Evolutionary conservation across 64 coral and sea anemone species (phyloP), one percentile per base, ranked within the genome.

Genomic region (Stylophora pistillata): DNA sequence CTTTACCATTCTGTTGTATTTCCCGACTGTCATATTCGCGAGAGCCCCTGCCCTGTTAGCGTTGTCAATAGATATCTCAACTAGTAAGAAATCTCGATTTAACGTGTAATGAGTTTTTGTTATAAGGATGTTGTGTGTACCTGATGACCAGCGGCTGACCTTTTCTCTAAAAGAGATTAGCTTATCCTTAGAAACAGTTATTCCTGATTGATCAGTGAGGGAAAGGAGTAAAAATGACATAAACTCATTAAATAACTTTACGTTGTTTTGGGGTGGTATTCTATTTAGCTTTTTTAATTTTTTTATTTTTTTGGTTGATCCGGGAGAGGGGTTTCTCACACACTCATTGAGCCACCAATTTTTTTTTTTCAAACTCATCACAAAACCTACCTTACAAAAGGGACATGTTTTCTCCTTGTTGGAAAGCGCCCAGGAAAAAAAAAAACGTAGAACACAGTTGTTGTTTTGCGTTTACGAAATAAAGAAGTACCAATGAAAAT

Each of bases 1-100:
- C 33, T 87, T 79, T 27, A 34, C 56, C 76, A 64, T 85, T 31
- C 30, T 69, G 20, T 17, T 66, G 74, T 71, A 87, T 21, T 87
- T 84, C 12, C n/a, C 73, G 13, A 71, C 26, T 64, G 23, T 92
- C 59, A 92, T 53, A 30, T 92, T 92, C 16, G 74, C 74, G 29
- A 92, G 59, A 21, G 60, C 83, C 15, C 82, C 75, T 18, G 83
- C 60, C 72, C 82, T 87, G 63, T 72, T 71, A n/a, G 91, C 85
- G 12, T 88, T 92, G 85, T 87, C 75, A 14, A 92, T 87, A 25
- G 76, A 72, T 18, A 92, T 92, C n/a, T n/a, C n/a, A n/a, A n/a
- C 76, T 53, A 74, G 2, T 37, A 92, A 31, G 73, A 87, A 92
- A 59, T 87, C 85, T 34, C 85, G 64, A 80, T 87, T 72, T 61